These are phyloP conservation scores for Egretta garzetta DNA, from an alignment of 2,113 vertebrate genomes.

Conservation along the genomic window DNA sequence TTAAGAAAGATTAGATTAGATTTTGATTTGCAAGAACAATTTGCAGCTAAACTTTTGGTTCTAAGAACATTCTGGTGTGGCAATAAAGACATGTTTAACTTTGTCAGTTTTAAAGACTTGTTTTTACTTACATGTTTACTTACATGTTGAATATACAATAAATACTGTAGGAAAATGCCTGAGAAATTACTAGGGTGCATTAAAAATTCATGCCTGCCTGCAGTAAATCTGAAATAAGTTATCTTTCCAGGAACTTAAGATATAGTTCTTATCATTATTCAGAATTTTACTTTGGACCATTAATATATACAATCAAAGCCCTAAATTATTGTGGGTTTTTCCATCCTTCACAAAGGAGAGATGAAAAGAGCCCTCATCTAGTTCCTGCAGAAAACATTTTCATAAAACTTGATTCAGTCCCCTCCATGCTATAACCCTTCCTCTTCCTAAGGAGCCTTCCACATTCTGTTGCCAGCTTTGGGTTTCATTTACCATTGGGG, in stretches of 20 bases:
- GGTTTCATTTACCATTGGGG: neutral
- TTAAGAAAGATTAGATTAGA: neutral
- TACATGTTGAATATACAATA: neutral
- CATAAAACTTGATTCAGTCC: neutral
- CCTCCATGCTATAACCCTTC: neutral
- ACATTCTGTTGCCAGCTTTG: neutral
- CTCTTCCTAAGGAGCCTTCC: neutral
- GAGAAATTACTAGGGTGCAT: neutral
- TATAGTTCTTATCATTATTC: neutral
- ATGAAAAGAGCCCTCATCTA: neutral
- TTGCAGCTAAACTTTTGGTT: neutral
- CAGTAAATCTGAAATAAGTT: neutral
- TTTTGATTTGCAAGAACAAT: conserved; percentile 8
- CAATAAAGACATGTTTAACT: neutral
- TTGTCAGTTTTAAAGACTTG: neutral
- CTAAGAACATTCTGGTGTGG: neutral
- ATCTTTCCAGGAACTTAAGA: neutral
- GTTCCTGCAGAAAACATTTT: neutral
- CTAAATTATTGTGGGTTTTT: neutral
- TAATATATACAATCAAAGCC: neutral
- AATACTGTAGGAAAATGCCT: neutral
- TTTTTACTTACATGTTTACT: neutral
- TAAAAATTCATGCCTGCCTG: neutral
- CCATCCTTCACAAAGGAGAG: neutral
- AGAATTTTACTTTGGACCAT: neutral